Percentiles rank a stretch among this genome's conserved stretches.
These are phyloP conservation scores for Ophion obscuratus DNA, from an alignment of 2,888 invertebrate genomes.

Conservation along the genomic window DNA sequence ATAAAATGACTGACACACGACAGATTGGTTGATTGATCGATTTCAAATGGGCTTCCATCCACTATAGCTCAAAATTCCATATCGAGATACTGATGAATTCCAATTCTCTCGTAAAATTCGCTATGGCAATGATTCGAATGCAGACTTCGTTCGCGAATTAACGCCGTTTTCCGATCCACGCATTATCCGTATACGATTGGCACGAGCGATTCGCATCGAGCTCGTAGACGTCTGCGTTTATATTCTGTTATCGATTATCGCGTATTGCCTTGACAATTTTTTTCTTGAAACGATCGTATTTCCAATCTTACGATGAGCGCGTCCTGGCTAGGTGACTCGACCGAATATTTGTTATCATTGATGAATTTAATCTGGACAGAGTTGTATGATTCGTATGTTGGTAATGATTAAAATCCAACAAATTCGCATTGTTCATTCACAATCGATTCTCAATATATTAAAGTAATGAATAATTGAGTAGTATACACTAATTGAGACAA, in stretches of 20 bases:
- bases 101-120: background rate
- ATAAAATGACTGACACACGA: background rate
- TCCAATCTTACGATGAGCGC: constrained; percentile 13
- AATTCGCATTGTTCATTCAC: background rate
- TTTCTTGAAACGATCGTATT: constrained; percentile 7
- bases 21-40: background rate
- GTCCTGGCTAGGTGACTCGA: background rate
- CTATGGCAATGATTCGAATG: background rate
- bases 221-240: background rate
- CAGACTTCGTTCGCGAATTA: constrained; percentile 39
- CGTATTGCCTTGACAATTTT: background rate
- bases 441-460: background rate
- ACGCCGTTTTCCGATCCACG: background rate
- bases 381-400: background rate
- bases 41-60: background rate
- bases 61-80: background rate
- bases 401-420: background rate
- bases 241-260: constrained; percentile 55
- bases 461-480: background rate
- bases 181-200: constrained; percentile 20
- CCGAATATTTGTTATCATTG: constrained; percentile 14
- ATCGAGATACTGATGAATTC: background rate
- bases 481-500: background rate
- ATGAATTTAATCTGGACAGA: background rate
- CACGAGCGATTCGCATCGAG: background rate